Base-by-base conservation (phyloP, 2,888 invertebrate species). In the Pristionchus mayeri region DNA sequence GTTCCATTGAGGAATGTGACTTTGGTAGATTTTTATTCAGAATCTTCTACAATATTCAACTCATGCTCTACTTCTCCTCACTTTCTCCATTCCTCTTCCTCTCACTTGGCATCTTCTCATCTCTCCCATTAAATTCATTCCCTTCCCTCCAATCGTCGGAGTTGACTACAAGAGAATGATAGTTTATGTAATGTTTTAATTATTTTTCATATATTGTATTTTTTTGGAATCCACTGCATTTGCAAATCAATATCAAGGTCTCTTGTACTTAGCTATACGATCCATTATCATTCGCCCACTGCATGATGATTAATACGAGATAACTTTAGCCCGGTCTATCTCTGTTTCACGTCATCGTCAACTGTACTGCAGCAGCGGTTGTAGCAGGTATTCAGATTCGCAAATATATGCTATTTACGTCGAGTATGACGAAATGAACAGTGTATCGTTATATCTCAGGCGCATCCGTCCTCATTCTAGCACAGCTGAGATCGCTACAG, bases 261-360 rank as follows among this genome's bases (percentile, higher is more conserved):
- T n/a, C n/a, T n/a, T n/a, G n/a, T n/a, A n/a, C n/a, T n/a, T n/a
- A n/a, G n/a, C n/a, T n/a, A n/a, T n/a, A n/a, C n/a, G 6, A 9
- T 44, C 13, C 44, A 13, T n/a, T n/a, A n/a, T n/a, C n/a, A n/a
- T n/a, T n/a, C 6, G 13, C n/a, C n/a, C n/a, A n/a, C n/a, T n/a
- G n/a, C n/a, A n/a, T n/a, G n/a, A n/a, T n/a, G n/a, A n/a, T n/a
- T n/a, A n/a, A n/a, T n/a, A n/a, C n/a, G n/a, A n/a, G n/a, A n/a
- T n/a, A n/a, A n/a, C n/a, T 78, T 52, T 48, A 82, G 81, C 81
- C 81, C 18, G 81, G 63, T 2, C 81, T 82, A 21, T 82, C 81
- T 21, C 21, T 82, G 7, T 63, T 82, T 2, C 81, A 82, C 34
- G 63, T 82, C 48, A n/a, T 44, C 48, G 48, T 82, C 7, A 63